These are phyloP conservation scores for Pogona vitticeps DNA, from an alignment of 2,113 vertebrate species.

Conservation along the genomic window DNA sequence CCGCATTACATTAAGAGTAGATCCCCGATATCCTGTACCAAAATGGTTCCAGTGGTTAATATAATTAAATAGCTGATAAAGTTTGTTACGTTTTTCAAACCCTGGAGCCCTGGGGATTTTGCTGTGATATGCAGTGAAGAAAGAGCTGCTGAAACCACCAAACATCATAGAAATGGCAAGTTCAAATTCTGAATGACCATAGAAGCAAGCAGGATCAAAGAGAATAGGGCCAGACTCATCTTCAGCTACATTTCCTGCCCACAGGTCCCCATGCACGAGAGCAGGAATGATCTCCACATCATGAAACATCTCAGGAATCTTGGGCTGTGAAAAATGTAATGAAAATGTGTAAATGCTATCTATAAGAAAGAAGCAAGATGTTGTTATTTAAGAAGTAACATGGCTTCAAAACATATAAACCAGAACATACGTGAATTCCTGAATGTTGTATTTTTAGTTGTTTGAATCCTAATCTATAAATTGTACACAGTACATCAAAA, in stretches of 20 bases:
- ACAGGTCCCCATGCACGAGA: constrained; percentile 89
- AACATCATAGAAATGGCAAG: constrained; percentile 90
- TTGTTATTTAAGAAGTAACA: neutral
- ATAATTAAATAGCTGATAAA: constrained; percentile 94
- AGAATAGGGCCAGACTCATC: constrained; percentile 82
- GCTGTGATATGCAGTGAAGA: constrained; percentile 88
- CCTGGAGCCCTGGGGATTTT: constrained; percentile 88
- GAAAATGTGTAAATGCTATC: constrained; percentile 2
- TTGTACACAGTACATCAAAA: neutral
- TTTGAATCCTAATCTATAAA: neutral
- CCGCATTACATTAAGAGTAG: constrained; percentile 85
- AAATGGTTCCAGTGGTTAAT: constrained; percentile 99
- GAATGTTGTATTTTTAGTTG: neutral
- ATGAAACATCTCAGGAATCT: constrained; percentile 84
- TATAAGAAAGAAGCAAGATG: neutral
- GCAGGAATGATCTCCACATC: constrained; percentile 80
- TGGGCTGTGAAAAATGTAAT: constrained; percentile 74
- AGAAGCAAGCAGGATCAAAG: constrained; percentile 93
- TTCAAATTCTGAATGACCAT: constrained; percentile 91
- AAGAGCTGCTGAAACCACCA: constrained; percentile 84
- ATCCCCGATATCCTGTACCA: constrained; percentile 84
- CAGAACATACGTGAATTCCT: neutral
- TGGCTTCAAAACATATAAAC: neutral
- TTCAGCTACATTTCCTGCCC: constrained; percentile 87
- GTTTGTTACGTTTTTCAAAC: constrained; percentile 84